Conservation (phyloP, 2,113 vertebrate genomes). For the Maccullochella peelii region DNA sequence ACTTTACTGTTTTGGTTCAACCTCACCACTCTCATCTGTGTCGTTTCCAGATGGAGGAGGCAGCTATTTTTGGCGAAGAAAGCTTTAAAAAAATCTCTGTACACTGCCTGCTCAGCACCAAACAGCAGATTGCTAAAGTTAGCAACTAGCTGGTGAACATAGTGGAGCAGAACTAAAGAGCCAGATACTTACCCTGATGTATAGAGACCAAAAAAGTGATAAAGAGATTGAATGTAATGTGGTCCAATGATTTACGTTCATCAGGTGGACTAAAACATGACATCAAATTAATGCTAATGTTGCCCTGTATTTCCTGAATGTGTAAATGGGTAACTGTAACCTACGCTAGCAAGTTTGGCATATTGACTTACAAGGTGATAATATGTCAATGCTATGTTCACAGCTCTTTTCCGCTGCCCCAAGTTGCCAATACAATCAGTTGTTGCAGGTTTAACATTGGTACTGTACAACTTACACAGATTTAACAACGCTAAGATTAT, state of each 20-base stretch:
- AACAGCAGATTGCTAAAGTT: not conserved
- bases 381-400: not conserved
- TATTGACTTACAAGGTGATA: not conserved
- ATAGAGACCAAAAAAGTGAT: not conserved
- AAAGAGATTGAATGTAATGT: not conserved
- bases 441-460: not conserved
- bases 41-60: not conserved
- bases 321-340: not conserved
- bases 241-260: too few species aligned
- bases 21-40: not conserved
- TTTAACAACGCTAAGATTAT: not conserved
- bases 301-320: not conserved
- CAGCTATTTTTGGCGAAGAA: not conserved
- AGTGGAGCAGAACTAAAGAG: not conserved
- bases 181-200: not conserved
- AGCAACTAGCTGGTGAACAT: not conserved
- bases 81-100: too few species aligned
- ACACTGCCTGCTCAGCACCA: too few species aligned
- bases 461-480: not conserved
- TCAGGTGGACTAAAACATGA: not conserved
- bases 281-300: not conserved
- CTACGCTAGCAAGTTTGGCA: not conserved
- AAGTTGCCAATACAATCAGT: not conserved
- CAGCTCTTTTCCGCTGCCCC: not conserved
- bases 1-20: not conserved